Conservation (phyloP, 2,113 vertebrate genomes). For the Megaptera novaeangliae region DNA sequence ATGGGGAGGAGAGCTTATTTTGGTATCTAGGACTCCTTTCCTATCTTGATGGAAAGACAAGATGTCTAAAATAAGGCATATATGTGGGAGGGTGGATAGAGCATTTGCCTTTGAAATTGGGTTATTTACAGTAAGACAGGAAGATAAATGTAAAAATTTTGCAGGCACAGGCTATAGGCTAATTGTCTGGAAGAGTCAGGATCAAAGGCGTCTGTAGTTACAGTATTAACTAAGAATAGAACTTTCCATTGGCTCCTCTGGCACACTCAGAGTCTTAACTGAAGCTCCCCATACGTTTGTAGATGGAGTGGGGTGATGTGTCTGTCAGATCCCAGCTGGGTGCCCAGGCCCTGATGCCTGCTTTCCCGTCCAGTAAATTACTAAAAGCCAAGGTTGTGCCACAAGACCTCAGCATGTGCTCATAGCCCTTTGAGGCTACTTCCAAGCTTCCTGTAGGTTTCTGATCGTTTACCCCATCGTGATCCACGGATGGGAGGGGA, state of each 20-base stretch:
- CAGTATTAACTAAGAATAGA: slow-evolving; percentile 13
- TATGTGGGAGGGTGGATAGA: slow-evolving; percentile 35
- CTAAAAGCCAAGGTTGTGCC: background rate
- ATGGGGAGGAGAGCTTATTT: background rate
- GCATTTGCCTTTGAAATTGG: slow-evolving; percentile 68
- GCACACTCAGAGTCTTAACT: background rate
- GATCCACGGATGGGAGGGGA: too few relatives aligned
- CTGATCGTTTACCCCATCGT: background rate
- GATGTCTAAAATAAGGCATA: slow-evolving; percentile 52
- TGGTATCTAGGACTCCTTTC: background rate
- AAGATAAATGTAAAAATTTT: slow-evolving; percentile 10
- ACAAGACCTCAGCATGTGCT: background rate
- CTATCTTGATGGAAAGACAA: slow-evolving; percentile 17
- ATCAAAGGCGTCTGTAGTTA: background rate
- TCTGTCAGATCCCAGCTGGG: background rate
- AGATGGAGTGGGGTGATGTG: background rate
- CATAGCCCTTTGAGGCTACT: background rate
- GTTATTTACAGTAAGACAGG: slow-evolving; percentile 61
- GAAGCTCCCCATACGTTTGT: background rate
- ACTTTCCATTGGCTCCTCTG: background rate
- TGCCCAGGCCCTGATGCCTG: background rate
- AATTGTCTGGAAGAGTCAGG: slow-evolving; percentile 25
- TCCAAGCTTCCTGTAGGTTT: background rate
- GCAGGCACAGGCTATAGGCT: slow-evolving; percentile 15
- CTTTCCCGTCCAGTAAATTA: background rate